Conservation (phyloP, 64 coral and sea anemone genomes). For the Porites lutea region DNA sequence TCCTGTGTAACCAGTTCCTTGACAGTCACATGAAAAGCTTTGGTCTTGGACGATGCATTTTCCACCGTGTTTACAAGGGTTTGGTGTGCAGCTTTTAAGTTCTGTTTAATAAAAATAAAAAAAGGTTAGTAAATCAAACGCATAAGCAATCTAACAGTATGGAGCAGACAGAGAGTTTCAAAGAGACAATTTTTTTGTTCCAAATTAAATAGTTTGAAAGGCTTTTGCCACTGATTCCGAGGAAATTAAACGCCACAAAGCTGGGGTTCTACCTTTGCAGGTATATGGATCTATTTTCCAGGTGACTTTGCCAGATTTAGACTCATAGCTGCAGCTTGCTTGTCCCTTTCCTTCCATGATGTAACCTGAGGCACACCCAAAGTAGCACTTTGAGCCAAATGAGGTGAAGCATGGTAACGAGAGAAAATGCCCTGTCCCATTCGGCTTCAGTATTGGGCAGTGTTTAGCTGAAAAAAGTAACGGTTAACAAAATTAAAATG, state of each 20-base stretch:
- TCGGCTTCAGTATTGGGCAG: neutral
- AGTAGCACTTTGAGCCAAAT: slow-evolving; percentile 34
- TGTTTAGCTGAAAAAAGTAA: slow-evolving; percentile 28
- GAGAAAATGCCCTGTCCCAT: neutral
- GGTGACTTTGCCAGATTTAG: neutral
- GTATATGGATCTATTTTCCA: slow-evolving; percentile 28
- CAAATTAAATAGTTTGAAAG: no score
- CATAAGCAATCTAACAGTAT: no score
- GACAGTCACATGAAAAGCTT: slow-evolving; percentile 8
- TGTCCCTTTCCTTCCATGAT: neutral
- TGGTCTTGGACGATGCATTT: slow-evolving; percentile 2
- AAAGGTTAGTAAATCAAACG: neutral
- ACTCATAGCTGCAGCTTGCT: slow-evolving; percentile 18
- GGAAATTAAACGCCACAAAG: neutral
- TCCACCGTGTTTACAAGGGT: slow-evolving; percentile 31
- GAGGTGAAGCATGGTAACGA: slow-evolving; percentile 16
- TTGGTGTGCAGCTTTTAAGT: slow-evolving; percentile 11
- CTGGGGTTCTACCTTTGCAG: slow-evolving; percentile 23
- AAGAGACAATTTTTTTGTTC: no score
- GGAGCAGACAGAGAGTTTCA: no score
- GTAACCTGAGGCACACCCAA: slow-evolving; percentile 6
- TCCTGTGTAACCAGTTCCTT: slow-evolving; percentile 45
- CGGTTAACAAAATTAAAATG: neutral
- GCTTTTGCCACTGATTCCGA: no score
- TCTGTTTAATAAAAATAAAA: neutral